Conservation (phyloP, 1,140 invertebrate genomes). For the Acromyrmex heyeri region DNA sequence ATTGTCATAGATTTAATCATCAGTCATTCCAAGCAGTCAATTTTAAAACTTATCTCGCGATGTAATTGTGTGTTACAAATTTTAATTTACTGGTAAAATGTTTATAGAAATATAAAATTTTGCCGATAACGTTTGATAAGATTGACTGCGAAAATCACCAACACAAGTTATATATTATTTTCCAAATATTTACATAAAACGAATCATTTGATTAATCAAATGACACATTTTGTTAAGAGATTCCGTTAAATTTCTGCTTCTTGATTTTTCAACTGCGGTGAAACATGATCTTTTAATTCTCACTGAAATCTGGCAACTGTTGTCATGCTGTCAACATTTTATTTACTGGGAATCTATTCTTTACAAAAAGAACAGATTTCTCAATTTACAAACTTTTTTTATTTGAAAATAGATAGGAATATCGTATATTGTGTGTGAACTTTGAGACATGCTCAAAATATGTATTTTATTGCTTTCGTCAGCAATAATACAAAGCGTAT, state of each 20-base stretch:
- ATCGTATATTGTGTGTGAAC: too few species aligned
- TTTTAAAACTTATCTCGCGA: too few species aligned
- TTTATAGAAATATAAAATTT: neutral
- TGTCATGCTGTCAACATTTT: neutral
- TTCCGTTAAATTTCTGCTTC: too few species aligned
- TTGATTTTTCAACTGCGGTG: neutral
- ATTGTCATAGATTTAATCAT: too few species aligned
- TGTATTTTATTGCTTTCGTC: constrained; percentile 10
- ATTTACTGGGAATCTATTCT: neutral
- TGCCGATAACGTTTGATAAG: neutral
- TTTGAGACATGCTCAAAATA: neutral
- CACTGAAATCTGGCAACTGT: neutral
- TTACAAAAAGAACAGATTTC: neutral
- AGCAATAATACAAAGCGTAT: neutral
- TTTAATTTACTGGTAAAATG: neutral
- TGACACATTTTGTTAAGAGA: too few species aligned
- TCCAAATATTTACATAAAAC: too few species aligned
- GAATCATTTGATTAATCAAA: too few species aligned
- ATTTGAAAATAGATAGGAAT: neutral
- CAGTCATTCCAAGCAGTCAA: too few species aligned
- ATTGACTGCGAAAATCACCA: neutral
- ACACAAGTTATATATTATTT: too few species aligned
- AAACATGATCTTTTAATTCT: neutral
- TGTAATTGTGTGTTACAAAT: neutral
- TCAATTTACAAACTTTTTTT: neutral